These are phyloP conservation scores for Anabas testudineus DNA, from an alignment of 2,797 vertebrate genomes.

Conservation along the genomic window DNA sequence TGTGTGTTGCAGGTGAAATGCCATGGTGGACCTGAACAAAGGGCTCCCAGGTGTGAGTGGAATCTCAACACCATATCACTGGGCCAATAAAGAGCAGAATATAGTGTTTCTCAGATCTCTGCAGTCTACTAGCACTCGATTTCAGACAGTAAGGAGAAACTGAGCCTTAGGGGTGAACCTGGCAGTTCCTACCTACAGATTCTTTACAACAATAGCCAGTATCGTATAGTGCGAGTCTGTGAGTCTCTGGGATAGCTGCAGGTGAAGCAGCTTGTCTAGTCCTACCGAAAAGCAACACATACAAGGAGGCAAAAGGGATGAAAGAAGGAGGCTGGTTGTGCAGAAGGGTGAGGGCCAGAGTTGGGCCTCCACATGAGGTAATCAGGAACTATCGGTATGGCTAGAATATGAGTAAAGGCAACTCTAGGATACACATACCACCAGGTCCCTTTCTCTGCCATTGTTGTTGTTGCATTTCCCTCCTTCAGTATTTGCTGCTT, in stretches of 20 bases:
- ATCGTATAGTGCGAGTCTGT: constrained; percentile 75
- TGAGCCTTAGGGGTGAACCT: constrained; percentile 66
- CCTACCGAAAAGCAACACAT: constrained; percentile 50
- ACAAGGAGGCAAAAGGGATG: constrained; percentile 44
- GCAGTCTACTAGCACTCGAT: constrained; percentile 60
- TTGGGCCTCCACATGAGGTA: constrained; percentile 67
- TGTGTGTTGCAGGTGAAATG: constrained; percentile 78
- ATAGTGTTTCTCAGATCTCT: constrained; percentile 80
- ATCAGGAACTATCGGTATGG: constrained; percentile 57
- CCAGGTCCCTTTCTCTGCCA: constrained; percentile 22
- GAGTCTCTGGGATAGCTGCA: constrained; percentile 59
- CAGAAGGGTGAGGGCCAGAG: constrained; percentile 33
- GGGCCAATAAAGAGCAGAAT: constrained; percentile 75
- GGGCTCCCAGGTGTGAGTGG: constrained; percentile 81
- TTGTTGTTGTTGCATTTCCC: background rate
- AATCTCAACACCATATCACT: constrained; percentile 80
- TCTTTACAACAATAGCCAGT: constrained; percentile 79
- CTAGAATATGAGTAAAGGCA: constrained; percentile 52
- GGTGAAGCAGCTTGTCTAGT: constrained; percentile 63
- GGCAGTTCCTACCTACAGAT: constrained; percentile 66
- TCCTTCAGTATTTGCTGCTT: constrained; percentile 36
- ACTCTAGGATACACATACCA: constrained; percentile 42
- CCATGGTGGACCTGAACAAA: constrained; percentile 76
- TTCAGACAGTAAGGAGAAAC: constrained; percentile 72
- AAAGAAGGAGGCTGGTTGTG: constrained; percentile 55